Evolutionary conservation across 2,113 vertebrate species (phyloP).

Genomic region (Euleptes europaea): DNA sequence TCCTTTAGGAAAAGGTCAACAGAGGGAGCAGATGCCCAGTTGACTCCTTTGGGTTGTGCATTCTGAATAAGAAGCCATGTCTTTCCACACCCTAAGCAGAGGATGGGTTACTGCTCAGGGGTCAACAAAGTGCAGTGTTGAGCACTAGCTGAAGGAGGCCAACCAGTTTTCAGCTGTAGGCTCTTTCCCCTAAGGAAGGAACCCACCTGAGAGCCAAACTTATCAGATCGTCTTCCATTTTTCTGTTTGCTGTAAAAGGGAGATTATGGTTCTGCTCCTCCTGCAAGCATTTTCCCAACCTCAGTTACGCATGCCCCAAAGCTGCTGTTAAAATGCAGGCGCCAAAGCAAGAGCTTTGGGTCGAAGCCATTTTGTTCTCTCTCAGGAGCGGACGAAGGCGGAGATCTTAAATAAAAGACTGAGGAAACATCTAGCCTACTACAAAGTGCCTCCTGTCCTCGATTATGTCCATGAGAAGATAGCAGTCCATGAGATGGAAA

Average conservation of each 20-base stretch:
- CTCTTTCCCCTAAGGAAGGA: neutral
- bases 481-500: constrained; percentile 64
- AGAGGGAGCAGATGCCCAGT: too few species aligned
- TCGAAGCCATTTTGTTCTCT: neutral
- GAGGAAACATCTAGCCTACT: constrained; percentile 67
- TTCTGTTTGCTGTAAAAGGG: too few species aligned
- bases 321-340: neutral
- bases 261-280: neutral
- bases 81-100: neutral
- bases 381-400: constrained; percentile 73
- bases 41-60: neutral
- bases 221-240: too few species aligned
- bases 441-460: constrained; percentile 63
- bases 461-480: constrained; percentile 70
- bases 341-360: too few species aligned
- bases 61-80: neutral
- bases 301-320: neutral
- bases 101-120: neutral
- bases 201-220: too few species aligned
- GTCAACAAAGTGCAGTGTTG: too few species aligned
- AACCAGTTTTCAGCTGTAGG: neutral
- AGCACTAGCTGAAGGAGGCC: neutral
- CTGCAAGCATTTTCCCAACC: neutral
- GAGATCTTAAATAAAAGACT: constrained; percentile 67
- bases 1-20: neutral